phyloP scores from a whole-genome alignment of 2,797 vertebrate species.

The Ispidina picta region DNA sequence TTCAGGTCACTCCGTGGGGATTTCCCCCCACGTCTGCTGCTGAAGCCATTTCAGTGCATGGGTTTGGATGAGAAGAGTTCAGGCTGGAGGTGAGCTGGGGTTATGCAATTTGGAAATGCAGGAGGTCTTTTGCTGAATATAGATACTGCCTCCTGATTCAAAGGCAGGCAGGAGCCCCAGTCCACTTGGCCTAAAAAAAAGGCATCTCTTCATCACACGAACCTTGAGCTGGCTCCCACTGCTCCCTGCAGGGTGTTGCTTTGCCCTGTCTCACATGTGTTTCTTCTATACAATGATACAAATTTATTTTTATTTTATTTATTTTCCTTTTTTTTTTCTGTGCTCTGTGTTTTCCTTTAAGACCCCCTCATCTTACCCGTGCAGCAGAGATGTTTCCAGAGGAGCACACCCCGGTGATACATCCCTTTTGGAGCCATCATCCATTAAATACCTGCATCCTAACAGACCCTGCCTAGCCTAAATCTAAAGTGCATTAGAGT shows the following conservation, averaged over 20 bases:
- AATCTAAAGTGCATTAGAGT: background rate
- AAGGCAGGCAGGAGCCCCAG: background rate
- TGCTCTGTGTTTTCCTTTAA: background rate
- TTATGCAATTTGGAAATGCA: background rate
- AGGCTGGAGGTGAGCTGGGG: background rate
- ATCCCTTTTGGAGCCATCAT: background rate
- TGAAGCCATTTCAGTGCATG: background rate
- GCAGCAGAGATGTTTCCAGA: background rate
- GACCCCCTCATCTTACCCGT: background rate
- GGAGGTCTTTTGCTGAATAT: background rate
- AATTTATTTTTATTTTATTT: background rate
- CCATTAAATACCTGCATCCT: background rate
- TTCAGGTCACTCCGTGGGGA: background rate
- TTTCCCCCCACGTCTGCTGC: background rate
- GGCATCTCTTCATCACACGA: background rate
- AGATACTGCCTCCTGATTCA: background rate
- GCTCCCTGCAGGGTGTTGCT: background rate
- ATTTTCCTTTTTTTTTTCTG: background rate
- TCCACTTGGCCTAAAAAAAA: background rate
- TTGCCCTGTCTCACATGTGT: fast-evolving
- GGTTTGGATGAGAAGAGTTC: background rate
- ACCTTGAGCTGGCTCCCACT: background rate
- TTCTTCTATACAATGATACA: background rate
- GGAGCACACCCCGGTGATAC: background rate
- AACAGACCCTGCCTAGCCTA: background rate